A percentile compares a stretch with the other conserved stretches of the same genome.
These are phyloP conservation scores for Galeopterus variegatus DNA, from an alignment of 2,113 vertebrate species.

Conservation along the genomic window DNA sequence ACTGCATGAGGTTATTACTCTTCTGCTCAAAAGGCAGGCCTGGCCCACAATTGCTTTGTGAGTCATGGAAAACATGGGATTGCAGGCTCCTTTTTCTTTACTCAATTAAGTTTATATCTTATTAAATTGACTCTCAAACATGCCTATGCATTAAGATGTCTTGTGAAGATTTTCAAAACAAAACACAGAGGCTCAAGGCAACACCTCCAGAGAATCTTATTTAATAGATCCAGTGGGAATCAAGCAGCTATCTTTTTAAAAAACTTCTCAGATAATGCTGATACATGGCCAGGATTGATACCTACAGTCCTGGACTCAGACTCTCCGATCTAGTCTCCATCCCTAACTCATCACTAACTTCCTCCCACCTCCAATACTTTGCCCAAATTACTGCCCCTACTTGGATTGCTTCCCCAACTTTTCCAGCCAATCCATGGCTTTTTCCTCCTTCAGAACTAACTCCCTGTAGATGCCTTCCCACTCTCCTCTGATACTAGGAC, in stretches of 20 bases:
- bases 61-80: slow-evolving; percentile 61
- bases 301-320: not conserved
- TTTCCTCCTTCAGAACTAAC: slow-evolving; percentile 6
- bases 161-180: slow-evolving; percentile 70
- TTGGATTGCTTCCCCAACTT: not conserved
- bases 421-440: not conserved
- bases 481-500: not conserved
- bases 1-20: not conserved
- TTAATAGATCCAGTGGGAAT: not conserved
- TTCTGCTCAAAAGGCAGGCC: not conserved
- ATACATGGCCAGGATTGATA: not conserved
- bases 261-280: not conserved
- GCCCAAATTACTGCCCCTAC: not conserved
- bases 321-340: not conserved
- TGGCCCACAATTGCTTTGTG: not conserved
- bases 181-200: not conserved
- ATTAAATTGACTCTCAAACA: slow-evolving; percentile 59
- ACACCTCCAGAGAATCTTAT: not conserved
- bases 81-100: slow-evolving; percentile 28
- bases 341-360: not conserved
- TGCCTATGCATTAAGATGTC: slow-evolving; percentile 26
- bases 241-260: not conserved
- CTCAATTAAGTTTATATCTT: slow-evolving; percentile 45
- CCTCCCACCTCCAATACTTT: not conserved
- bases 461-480: not conserved